These are phyloP conservation scores for Spilarctia lutea DNA, from an alignment of 2,888 invertebrate genomes.

Conservation along the genomic window DNA sequence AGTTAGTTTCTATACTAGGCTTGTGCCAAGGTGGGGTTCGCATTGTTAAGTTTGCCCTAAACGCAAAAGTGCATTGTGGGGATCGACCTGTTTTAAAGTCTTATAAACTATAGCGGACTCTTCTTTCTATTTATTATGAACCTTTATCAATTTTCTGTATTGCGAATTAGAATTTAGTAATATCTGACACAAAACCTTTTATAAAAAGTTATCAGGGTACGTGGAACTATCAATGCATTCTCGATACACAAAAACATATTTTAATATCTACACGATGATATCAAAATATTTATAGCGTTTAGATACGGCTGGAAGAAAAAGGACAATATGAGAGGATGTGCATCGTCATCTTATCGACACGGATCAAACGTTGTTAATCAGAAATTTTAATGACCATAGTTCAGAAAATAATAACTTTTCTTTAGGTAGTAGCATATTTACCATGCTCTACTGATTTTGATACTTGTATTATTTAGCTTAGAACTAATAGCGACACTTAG, in stretches of 20 bases:
- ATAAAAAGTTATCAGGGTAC: conserved; percentile 52
- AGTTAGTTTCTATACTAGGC: conserved; percentile 77
- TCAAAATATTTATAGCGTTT: conserved; percentile 79
- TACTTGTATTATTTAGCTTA: conserved; percentile 48
- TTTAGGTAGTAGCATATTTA: conserved; percentile 69
- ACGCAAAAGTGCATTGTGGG: conserved; percentile 55
- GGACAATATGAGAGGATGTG: conserved; percentile 76
- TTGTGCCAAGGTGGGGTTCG: conserved; percentile 79
- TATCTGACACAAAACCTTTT: conserved; percentile 39
- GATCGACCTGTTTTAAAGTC: conserved; percentile 13
- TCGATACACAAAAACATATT: conserved; percentile 71
- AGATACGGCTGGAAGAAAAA: conserved; percentile 80
- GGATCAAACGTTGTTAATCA: conserved; percentile 86
- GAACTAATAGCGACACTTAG: background rate
- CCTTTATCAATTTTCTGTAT: conserved; percentile 27
- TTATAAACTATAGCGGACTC: background rate
- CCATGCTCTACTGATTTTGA: conserved; percentile 58
- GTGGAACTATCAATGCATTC: conserved; percentile 66
- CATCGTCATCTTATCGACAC: conserved; percentile 84
- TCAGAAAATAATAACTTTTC: conserved; percentile 86
- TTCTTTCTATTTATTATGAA: conserved; percentile 6
- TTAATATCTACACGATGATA: conserved; percentile 70
- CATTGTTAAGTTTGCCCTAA: conserved; percentile 67
- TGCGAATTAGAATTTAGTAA: conserved; percentile 34
- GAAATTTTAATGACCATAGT: conserved; percentile 87